Evolutionary conservation across 2,797 vertebrate genomes (phyloP), one percentile per base, ranked within the genome.

Genomic region (Chloroceryle amazona): DNA sequence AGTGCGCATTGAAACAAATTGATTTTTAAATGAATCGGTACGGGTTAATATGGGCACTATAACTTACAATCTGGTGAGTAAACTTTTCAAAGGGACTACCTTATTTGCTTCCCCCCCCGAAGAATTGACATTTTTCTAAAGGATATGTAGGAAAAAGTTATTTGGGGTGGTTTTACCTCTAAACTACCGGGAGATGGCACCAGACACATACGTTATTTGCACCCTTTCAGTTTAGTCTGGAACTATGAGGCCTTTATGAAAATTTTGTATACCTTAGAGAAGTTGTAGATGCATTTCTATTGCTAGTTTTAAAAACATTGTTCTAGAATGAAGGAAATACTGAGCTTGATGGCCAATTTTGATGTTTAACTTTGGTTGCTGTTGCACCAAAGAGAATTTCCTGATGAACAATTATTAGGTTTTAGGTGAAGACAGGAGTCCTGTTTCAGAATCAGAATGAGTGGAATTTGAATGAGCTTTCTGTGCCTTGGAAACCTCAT

Each of bases 131-230:
- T 75, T 72, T 37, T 86, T 81, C 20, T 51, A 1, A 54, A 75
- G 26, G 8, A 10, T 39, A 29, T 1, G 1, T 9, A 14, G 26
- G 25, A 17, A 42, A 44, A 41, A 51, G 3, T 0, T 31, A 11
- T 29, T 85, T 63, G 23, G 37, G 31, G 10, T 26, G 12, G 42
- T 20, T 93, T 92, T 92, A 22, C 25, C 51, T 21, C 29, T 21
- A 11, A 70, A 15, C 10, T 74, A 41, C 96, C 98, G 87, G 81
- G 49, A 97, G 98, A 89, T 97, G 98, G 97, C 97, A 96, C 57
- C 94, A 57, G 57, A 76, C 92, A 51, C 87, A 68, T 20, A 52
- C 3, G 0, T 84, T 90, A 92, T 62, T 72, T 31, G 10, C 21
- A 5, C 10, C n/a, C 9, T 31, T 44, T 73, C 66, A 3, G 5